Conservation (phyloP, 2,888 invertebrate species). For the Hetaerina titia region DNA sequence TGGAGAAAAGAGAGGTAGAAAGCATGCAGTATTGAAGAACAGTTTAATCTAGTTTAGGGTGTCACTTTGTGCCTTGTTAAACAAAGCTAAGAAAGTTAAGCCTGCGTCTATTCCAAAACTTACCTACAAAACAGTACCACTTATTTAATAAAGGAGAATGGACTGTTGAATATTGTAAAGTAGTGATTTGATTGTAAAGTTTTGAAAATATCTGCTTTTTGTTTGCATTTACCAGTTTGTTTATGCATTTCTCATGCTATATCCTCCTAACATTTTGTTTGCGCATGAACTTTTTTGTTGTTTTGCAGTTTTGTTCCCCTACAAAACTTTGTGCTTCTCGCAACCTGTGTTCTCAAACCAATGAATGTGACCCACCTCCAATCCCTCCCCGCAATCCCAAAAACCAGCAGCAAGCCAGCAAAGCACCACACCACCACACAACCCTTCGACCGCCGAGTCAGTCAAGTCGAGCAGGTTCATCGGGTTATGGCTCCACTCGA, state of each 20-base stretch:
- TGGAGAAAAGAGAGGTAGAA: too few species aligned
- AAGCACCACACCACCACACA: slow-evolving; percentile 68
- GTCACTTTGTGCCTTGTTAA: too few species aligned
- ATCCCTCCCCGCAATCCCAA: slow-evolving; percentile 4
- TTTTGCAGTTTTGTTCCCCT: slow-evolving; percentile 68
- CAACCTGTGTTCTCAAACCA: background rate
- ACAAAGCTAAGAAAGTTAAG: too few species aligned
- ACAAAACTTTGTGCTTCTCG: slow-evolving; percentile 11
- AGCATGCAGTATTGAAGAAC: too few species aligned
- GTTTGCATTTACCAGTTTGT: slow-evolving; percentile 70
- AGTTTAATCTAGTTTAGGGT: too few species aligned
- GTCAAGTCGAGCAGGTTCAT: slow-evolving; percentile 77
- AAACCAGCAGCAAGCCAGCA: slow-evolving; percentile 24
- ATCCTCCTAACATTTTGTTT: slow-evolving; percentile 65
- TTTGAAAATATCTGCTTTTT: background rate
- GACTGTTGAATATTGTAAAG: background rate
- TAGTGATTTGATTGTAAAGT: background rate
- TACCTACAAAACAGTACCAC: too few species aligned
- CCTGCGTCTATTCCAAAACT: too few species aligned
- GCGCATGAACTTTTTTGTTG: slow-evolving; percentile 68
- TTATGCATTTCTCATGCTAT: slow-evolving; percentile 69
- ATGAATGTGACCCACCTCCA: slow-evolving; percentile 35
- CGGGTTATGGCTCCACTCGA: slow-evolving; percentile 79
- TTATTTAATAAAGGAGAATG: background rate
- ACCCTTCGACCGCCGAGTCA: slow-evolving; percentile 76